Base-by-base conservation (phyloP, 2,888 invertebrate species). In the Drosophila basisetae region DNA sequence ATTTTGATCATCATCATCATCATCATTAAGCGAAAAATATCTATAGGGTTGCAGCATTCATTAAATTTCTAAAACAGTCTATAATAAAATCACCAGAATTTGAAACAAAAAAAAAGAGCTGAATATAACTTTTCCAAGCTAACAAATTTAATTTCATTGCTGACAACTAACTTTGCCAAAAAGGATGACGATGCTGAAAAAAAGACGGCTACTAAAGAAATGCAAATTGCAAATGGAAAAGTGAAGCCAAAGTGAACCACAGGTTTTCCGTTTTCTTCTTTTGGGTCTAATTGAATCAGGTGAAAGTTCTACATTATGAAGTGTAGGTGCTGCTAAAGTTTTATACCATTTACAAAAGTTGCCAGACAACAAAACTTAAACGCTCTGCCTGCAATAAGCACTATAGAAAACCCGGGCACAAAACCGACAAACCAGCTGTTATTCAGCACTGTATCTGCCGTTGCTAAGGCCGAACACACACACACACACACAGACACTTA, bases 331-430 rank as follows among this genome's bases (percentile, higher is more conserved):
- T 54, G 58, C 33, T 22, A 72, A 73, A 78, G 70, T 78, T 83
- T 71, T 28, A 52, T 73, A 53, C 33, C 67, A 70, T 67, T 73
- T 68, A 50, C 43, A 64, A 65, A 67, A 61, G 73, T 73, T 80
- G 77, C 49, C 65, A 72, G 54, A 53, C 65, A 66, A 68, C 79
- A 59, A 78, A 71, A 78, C 47, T 78, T 71, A 65, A 73, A 80
- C 63, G 64, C 68, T 65, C 64, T 62, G 67, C 50, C 64, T 68
- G 87, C 84, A 86, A 89, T 84, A 76, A 86, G 76, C 63, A 59
- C 13, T 55, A 9, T 16, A 16, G 3, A 56, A 37, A 52, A 39
- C 58, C 58, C 33, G 53, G 30, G 41, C 47, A 25, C 16, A 52
- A 55, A 25, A 31, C 37, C 28, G 31, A 47, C 35, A 31, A 41